Conservation (phyloP, 2,113 vertebrate species). For the Macrotus californicus region DNA sequence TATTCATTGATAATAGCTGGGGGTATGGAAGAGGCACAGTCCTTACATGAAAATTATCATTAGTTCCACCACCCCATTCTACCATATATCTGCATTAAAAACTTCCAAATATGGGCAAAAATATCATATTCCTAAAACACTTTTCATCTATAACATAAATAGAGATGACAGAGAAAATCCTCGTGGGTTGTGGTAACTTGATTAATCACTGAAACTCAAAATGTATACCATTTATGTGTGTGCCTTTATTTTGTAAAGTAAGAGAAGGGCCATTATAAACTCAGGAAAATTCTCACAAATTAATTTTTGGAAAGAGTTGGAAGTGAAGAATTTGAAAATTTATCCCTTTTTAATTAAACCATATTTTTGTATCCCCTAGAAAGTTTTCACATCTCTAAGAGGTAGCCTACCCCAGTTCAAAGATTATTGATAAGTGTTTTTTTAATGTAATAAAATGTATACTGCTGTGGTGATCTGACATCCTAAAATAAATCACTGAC, state of each 20-base stretch:
- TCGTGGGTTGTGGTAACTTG: background rate
- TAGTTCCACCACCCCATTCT: background rate
- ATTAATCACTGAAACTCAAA: background rate
- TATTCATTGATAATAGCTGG: background rate
- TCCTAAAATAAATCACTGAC: background rate
- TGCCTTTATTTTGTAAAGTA: background rate
- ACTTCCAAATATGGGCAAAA: background rate
- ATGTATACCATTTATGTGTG: background rate
- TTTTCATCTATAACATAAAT: background rate
- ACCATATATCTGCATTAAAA: background rate
- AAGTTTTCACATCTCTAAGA: background rate
- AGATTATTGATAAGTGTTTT: background rate
- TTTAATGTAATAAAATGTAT: background rate
- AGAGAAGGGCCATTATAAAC: background rate
- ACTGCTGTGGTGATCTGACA: background rate
- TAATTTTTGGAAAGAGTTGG: background rate
- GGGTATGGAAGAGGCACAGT: background rate
- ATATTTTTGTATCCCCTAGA: background rate
- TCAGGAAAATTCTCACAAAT: background rate
- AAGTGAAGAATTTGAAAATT: background rate
- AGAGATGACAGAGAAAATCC: background rate
- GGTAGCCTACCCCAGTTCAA: background rate
- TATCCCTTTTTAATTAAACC: background rate
- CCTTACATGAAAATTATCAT: background rate
- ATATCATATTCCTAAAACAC: background rate